Evolutionary conservation across 2,888 invertebrate species (phyloP).

Genomic region (Melinaea menophilus): DNA sequence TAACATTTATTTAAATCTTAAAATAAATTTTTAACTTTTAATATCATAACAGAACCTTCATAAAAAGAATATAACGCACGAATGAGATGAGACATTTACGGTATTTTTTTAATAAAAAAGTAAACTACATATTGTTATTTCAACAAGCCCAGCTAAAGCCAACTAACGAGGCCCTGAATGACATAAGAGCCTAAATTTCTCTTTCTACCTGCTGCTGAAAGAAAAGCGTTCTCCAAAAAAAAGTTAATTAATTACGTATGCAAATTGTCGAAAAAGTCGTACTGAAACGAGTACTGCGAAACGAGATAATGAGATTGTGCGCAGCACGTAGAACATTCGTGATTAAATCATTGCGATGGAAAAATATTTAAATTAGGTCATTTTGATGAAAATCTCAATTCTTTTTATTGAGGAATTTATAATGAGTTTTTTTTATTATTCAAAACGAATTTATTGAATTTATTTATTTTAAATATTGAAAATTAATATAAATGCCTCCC

Average conservation of each 20-base stretch:
- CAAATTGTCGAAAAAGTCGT: conserved; percentile 72
- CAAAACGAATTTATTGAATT: not conserved
- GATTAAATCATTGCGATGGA: conserved; percentile 64
- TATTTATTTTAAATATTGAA: no score
- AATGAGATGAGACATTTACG: not conserved
- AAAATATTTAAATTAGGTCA: conserved; percentile 42
- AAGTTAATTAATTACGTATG: conserved; percentile 76
- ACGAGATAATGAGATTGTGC: conserved; percentile 72
- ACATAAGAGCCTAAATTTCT: conserved; percentile 40
- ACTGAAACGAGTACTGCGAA: conserved; percentile 43
- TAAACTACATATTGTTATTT: conserved; percentile 7
- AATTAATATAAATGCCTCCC: no score
- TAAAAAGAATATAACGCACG: not conserved
- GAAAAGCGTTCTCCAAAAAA: conserved; percentile 52
- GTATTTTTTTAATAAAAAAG: not conserved
- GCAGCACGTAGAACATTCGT: conserved; percentile 50
- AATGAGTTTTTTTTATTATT: not conserved
- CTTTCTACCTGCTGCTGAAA: conserved; percentile 52
- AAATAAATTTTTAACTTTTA: not conserved
- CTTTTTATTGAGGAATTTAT: not conserved
- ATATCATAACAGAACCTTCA: not conserved
- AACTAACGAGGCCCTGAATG: conserved; percentile 29
- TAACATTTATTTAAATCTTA: not conserved
- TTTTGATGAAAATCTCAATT: conserved; percentile 19
- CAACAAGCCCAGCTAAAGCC: conserved; percentile 1